Conservation (phyloP, 2,113 vertebrate species). For the Nycticorax nycticorax region DNA sequence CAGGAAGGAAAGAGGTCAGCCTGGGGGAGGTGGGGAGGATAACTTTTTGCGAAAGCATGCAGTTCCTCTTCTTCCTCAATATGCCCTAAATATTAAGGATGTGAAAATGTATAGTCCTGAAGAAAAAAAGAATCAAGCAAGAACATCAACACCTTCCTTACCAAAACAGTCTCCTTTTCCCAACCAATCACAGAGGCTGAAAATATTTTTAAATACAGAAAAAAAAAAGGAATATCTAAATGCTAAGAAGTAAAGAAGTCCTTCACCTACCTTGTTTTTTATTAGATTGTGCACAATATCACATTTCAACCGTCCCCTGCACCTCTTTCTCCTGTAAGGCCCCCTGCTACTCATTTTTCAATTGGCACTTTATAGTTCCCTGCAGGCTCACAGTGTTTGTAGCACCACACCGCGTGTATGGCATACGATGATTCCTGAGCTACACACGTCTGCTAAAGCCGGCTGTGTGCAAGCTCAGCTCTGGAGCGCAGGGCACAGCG, state of each 20-base stretch:
- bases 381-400: not conserved
- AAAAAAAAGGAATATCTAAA: not conserved
- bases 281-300: not conserved
- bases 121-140: not conserved
- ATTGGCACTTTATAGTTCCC: not conserved
- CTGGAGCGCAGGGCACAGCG: not conserved
- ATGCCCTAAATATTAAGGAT: not conserved
- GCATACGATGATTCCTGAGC: not conserved
- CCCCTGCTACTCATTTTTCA: not conserved
- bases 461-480: not conserved
- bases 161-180: not conserved
- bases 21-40: not conserved
- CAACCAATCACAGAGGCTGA: not conserved
- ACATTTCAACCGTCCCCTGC: not conserved
- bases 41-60: not conserved
- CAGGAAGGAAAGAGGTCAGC: not conserved
- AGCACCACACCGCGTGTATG: accelerated
- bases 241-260: not conserved
- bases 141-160: not conserved
- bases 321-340: not conserved
- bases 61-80: not conserved
- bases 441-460: not conserved
- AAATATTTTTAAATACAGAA: not conserved
- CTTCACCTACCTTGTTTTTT: not conserved
- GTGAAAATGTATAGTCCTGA: not conserved